Conservation (phyloP, 2,113 vertebrate genomes). For the Neoarius graeffei region DNA sequence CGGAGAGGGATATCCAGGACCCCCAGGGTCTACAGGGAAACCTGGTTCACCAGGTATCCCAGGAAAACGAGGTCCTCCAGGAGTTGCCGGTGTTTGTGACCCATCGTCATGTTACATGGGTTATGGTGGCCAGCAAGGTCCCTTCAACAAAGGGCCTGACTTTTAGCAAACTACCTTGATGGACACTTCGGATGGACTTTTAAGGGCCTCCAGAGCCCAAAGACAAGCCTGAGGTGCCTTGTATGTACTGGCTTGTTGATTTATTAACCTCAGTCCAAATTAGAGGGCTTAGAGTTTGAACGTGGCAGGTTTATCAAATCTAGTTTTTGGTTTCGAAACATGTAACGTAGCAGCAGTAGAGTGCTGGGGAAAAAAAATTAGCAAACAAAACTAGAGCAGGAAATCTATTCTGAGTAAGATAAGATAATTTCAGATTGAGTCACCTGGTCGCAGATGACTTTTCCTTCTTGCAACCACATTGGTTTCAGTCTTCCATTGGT, state of each 20-base stretch:
- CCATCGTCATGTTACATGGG: constrained; percentile 62
- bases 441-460: neutral
- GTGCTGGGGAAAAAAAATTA: neutral
- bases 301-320: too few species aligned
- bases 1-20: constrained; percentile 60
- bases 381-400: neutral
- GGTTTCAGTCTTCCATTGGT: neutral
- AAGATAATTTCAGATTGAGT: neutral
- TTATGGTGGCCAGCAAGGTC: constrained; percentile 52
- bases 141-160: constrained; percentile 67
- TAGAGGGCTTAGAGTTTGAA: neutral
- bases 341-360: neutral
- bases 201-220: constrained; percentile 17
- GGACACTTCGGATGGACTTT: neutral
- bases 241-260: neutral
- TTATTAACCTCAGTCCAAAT: neutral
- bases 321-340: neutral
- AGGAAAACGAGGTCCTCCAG: constrained; percentile 65
- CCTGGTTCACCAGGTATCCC: constrained; percentile 59
- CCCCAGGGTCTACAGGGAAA: constrained; percentile 62
- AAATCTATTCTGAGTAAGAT: neutral
- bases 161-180: constrained; percentile 50
- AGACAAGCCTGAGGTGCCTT: neutral
- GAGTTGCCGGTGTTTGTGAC: constrained; percentile 62
- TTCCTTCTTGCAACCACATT: neutral